Conservation (phyloP, 2,888 invertebrate genomes). For the Parnassius mnemosyne region DNA sequence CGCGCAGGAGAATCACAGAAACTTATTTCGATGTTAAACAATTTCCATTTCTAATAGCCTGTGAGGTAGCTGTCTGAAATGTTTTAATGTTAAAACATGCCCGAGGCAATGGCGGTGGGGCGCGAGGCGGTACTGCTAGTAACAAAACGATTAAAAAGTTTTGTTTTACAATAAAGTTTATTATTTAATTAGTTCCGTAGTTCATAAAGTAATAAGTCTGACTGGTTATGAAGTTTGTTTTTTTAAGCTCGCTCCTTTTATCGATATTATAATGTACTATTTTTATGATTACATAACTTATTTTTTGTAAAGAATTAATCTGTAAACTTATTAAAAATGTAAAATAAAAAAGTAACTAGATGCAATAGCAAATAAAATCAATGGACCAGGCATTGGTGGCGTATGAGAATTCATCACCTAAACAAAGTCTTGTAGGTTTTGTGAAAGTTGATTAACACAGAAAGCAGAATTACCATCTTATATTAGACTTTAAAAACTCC, state of each 20-base stretch:
- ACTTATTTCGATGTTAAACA: slow-evolving; percentile 18
- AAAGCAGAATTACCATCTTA: too few species aligned
- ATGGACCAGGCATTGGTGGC: too few species aligned
- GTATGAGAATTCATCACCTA: too few species aligned
- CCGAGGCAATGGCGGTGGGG: slow-evolving; percentile 5
- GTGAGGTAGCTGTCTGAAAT: slow-evolving; percentile 30
- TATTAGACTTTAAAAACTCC: too few species aligned
- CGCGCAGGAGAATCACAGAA: slow-evolving; percentile 12
- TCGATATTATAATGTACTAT: too few species aligned
- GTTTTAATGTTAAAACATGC: slow-evolving; percentile 33
- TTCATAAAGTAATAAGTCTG: slow-evolving; percentile 30
- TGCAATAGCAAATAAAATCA: too few species aligned
- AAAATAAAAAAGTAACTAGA: too few species aligned
- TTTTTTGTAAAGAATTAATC: too few species aligned
- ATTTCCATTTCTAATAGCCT: slow-evolving; percentile 17
- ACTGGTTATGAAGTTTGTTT: slow-evolving; percentile 25
- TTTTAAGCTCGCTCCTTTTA: slow-evolving; percentile 1
- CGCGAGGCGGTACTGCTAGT: slow-evolving; percentile 14
- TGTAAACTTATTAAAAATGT: too few species aligned
- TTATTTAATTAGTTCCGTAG: slow-evolving; percentile 42
- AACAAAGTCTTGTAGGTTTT: too few species aligned
- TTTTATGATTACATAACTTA: too few species aligned
- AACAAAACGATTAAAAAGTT: slow-evolving; percentile 34
- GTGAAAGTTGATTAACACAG: too few species aligned
- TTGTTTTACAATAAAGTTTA: slow-evolving; percentile 45